These are phyloP conservation scores for Meandrina meandrites DNA, from an alignment of 92 coral and sea anemone genomes.

Conservation along the genomic window DNA sequence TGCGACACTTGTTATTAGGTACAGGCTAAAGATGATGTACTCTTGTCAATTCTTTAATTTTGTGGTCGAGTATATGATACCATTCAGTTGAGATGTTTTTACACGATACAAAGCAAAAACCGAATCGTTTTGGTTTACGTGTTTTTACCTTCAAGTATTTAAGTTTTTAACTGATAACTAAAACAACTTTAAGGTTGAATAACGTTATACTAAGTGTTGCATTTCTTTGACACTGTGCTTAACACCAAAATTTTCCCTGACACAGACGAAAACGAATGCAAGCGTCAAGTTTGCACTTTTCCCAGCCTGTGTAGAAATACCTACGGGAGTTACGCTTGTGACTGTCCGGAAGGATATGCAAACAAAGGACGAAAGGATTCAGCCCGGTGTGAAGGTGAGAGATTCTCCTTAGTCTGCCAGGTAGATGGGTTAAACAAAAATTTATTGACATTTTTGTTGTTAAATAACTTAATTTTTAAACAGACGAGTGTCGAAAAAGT, in stretches of 20 bases:
- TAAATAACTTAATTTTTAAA: too few relatives aligned
- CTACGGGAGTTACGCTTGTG: constrained; percentile 94
- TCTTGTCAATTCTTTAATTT: neutral
- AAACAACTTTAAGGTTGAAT: neutral
- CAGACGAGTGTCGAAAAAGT: neutral
- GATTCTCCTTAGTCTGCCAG: neutral
- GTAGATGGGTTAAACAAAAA: neutral
- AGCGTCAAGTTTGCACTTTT: constrained; percentile 83
- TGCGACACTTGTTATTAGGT: neutral
- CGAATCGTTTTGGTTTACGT: too few relatives aligned
- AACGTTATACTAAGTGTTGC: neutral
- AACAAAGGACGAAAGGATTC: constrained; percentile 76
- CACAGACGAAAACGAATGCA: constrained; percentile 94
- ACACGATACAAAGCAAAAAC: neutral
- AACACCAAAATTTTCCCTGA: neutral
- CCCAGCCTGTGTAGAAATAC: constrained; percentile 97
- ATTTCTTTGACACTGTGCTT: neutral
- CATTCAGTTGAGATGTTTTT: neutral
- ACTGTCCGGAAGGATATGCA: constrained; percentile 91
- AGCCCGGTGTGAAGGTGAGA: constrained; percentile 82
- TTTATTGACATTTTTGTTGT: neutral
- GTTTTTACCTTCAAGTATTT: too few relatives aligned
- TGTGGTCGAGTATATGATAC: neutral
- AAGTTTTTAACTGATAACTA: too few relatives aligned
- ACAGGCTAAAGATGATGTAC: neutral